These are phyloP conservation scores for Chloroceryle amazona DNA, from an alignment of 2,797 vertebrate genomes.

Conservation along the genomic window DNA sequence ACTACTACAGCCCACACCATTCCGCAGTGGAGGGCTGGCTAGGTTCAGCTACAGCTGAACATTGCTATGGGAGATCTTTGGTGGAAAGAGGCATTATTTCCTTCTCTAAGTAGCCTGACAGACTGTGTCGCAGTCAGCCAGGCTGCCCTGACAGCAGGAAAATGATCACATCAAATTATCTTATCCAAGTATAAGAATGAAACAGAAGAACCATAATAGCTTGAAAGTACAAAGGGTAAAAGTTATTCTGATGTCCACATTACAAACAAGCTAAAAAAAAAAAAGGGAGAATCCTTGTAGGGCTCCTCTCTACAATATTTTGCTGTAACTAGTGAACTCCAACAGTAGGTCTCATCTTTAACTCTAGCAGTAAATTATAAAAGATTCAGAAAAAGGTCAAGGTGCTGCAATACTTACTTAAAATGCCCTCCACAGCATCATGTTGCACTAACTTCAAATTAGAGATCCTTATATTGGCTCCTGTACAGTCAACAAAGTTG, in stretches of 20 bases:
- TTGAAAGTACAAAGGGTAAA: not conserved
- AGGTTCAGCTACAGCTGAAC: not conserved
- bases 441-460: constrained; percentile 94
- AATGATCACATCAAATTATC: not conserved
- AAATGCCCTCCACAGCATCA: constrained; percentile 92
- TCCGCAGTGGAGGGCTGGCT: not conserved
- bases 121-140: not conserved
- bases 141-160: not conserved
- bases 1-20: not conserved
- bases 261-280: not conserved
- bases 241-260: not conserved
- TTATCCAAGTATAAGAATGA: not conserved
- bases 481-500: constrained; percentile 91
- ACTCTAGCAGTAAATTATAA: not conserved
- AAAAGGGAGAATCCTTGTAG: not conserved
- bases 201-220: not conserved
- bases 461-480: constrained; percentile 86
- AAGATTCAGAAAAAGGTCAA: not conserved
- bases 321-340: not conserved
- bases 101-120: not conserved
- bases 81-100: not conserved
- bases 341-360: not conserved
- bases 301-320: not conserved
- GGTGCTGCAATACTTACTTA: constrained; percentile 87
- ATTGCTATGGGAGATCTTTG: not conserved